phyloP scores from a whole-genome alignment of 2,888 invertebrate genomes.

The Physocephala rufipes region DNA sequence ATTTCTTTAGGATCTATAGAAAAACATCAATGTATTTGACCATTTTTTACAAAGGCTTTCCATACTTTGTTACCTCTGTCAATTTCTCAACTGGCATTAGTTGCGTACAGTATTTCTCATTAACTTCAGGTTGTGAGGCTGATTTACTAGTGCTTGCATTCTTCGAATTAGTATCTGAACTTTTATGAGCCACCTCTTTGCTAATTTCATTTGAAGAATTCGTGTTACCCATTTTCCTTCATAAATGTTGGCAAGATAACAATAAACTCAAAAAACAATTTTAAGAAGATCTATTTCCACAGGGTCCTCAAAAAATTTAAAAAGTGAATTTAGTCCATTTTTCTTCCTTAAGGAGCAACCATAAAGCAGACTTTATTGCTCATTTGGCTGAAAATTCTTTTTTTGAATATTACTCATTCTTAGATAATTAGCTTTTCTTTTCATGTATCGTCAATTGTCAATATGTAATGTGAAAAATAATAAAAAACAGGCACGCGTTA shows the following conservation, averaged over 20 bases:
- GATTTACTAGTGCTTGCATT: slow-evolving; percentile 68
- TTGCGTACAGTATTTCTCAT: slow-evolving; percentile 71
- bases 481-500: too few relatives aligned
- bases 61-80: slow-evolving; percentile 67
- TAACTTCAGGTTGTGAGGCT: slow-evolving; percentile 75
- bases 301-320: too few relatives aligned
- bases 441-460: too few relatives aligned
- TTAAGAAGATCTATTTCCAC: too few relatives aligned
- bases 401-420: too few relatives aligned
- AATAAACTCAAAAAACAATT: too few relatives aligned
- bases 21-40: slow-evolving; percentile 66
- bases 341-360: neutral
- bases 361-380: too few relatives aligned
- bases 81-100: slow-evolving; percentile 80
- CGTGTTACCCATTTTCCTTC: slow-evolving; percentile 24
- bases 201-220: slow-evolving; percentile 27
- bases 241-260: too few relatives aligned
- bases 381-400: too few relatives aligned
- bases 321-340: neutral
- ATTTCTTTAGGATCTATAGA: slow-evolving; percentile 70
- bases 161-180: slow-evolving; percentile 19
- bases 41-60: neutral
- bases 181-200: neutral
- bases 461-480: too few relatives aligned
- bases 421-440: too few relatives aligned